A percentile compares a stretch with the other conserved stretches of the same genome.
Conservation (phyloP, 2,888 invertebrate species). For the Celastrina argiolus region DNA sequence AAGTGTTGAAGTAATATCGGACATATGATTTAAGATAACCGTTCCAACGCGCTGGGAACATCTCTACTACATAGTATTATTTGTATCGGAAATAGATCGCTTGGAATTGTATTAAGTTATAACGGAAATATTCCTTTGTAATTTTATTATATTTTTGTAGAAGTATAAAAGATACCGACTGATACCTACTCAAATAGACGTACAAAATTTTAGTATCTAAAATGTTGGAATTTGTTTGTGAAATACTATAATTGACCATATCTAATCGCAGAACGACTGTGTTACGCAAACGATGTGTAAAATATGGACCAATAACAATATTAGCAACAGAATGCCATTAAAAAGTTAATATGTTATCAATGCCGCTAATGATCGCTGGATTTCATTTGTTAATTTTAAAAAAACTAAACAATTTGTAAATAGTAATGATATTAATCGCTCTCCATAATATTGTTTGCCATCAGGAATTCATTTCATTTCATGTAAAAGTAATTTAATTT, state of each 20-base stretch:
- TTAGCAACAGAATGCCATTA: not conserved
- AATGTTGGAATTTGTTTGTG: not conserved
- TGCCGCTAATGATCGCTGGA: not conserved
- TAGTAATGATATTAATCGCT: not conserved
- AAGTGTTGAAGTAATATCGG: not conserved
- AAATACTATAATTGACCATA: not conserved
- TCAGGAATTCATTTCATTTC: too few species aligned
- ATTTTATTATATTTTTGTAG: not conserved
- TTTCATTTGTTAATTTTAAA: not conserved
- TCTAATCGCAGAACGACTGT: not conserved
- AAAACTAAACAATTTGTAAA: not conserved
- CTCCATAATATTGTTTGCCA: too few species aligned
- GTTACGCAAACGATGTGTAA: not conserved
- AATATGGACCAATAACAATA: not conserved
- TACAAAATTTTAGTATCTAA: not conserved
- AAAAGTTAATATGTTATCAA: not conserved
- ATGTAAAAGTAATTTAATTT: too few species aligned
- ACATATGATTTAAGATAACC: slow-evolving; percentile 6
- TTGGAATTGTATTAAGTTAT: not conserved
- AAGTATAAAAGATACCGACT: too few species aligned
- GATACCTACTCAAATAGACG: not conserved
- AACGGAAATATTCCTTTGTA: too few species aligned
- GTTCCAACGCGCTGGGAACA: not conserved
- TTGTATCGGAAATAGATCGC: not conserved
- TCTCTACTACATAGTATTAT: not conserved